Percentiles rank a stretch among this genome's conserved stretches.
Evolutionary conservation across 2,888 invertebrate genomes (phyloP).

Genomic region (Harpagoxenus sublaevis): DNA sequence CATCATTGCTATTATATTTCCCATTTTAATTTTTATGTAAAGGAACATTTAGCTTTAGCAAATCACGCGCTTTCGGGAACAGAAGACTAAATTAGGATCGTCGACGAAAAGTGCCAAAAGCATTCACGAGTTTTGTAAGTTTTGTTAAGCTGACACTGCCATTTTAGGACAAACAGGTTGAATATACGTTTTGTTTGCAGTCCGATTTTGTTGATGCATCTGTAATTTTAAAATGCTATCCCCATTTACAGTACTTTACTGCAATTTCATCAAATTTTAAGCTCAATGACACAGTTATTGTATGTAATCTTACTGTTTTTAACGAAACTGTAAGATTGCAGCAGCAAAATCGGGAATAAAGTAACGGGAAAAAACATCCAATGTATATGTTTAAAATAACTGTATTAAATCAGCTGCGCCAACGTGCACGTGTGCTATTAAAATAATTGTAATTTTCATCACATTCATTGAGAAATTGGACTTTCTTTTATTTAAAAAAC

Average conservation of each 20-base stretch:
- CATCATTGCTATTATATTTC: background rate
- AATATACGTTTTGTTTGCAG: background rate
- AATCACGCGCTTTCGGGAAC: background rate
- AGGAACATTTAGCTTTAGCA: background rate
- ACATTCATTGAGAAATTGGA: background rate
- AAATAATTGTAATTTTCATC: background rate
- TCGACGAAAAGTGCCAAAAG: background rate
- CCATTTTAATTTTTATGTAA: background rate
- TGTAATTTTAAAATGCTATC: background rate
- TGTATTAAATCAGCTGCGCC: background rate
- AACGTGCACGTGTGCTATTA: background rate
- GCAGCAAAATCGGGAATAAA: background rate
- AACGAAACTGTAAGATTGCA: background rate
- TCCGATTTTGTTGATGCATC: background rate
- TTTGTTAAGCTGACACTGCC: background rate
- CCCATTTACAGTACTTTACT: background rate
- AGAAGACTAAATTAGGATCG: background rate
- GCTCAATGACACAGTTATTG: background rate
- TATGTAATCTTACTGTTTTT: background rate
- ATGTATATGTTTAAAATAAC: background rate
- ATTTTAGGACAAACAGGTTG: background rate
- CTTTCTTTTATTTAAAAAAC: background rate
- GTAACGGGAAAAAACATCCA: background rate
- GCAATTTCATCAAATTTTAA: slow-evolving; percentile 1
- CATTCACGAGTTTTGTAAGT: background rate